phyloP scores from a whole-genome alignment of 1,140 invertebrate genomes.

The Belonocnema kinseyi region DNA sequence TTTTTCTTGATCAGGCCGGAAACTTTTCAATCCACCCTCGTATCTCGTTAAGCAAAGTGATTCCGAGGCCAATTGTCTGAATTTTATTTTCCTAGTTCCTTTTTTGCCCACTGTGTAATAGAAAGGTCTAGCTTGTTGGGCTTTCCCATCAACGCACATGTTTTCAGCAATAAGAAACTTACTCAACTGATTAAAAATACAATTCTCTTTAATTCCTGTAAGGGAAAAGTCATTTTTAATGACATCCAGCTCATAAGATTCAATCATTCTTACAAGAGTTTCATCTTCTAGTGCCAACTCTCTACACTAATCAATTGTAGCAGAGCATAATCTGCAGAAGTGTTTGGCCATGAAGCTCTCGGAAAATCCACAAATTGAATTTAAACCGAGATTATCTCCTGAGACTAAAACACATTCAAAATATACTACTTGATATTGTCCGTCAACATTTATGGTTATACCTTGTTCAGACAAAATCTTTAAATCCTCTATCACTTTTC shows the following conservation, averaged over 20 bases:
- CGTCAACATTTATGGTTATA: constrained; percentile 41
- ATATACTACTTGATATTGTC: constrained; percentile 34
- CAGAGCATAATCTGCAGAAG: constrained; percentile 27
- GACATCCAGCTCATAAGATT: constrained; percentile 32
- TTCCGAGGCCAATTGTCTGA: neutral
- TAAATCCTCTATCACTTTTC: constrained; percentile 36
- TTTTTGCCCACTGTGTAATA: neutral
- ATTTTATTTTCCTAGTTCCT: neutral
- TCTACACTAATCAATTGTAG: neutral
- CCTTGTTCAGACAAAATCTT: constrained; percentile 32
- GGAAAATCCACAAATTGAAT: constrained; percentile 44
- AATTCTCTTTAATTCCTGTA: constrained; percentile 35
- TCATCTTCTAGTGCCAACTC: neutral
- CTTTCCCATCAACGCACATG: constrained; percentile 24
- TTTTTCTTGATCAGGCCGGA: too few relatives aligned
- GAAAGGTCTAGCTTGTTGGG: constrained; percentile 10
- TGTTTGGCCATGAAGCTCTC: constrained; percentile 31
- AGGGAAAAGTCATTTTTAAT: neutral
- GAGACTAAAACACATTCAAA: constrained; percentile 46
- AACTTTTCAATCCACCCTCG: too few relatives aligned
- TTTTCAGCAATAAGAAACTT: constrained; percentile 38
- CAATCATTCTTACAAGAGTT: neutral
- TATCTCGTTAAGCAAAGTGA: neutral
- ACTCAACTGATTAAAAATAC: constrained; percentile 28
- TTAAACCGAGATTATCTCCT: constrained; percentile 47